Evolutionary conservation across 2,797 vertebrate genomes (phyloP).

Genomic region (Eremophila alpestris): DNA sequence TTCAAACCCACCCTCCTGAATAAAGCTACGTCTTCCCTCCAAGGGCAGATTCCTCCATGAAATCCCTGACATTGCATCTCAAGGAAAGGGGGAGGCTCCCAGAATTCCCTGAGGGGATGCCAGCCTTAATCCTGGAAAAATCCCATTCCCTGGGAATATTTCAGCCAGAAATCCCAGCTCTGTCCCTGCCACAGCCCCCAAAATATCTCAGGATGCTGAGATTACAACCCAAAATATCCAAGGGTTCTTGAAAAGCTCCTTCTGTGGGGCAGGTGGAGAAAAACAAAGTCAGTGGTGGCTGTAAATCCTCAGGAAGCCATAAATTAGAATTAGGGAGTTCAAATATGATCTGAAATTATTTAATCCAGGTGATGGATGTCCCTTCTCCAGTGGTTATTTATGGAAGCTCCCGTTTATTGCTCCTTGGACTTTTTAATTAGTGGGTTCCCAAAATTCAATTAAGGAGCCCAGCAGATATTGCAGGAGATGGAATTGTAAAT

Average conservation of each 20-base stretch:
- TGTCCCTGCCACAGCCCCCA: not conserved
- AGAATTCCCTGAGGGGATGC: not conserved
- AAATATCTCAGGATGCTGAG: fast-evolving
- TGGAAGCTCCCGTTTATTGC: slow-evolving; percentile 72
- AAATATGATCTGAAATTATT: slow-evolving; percentile 74
- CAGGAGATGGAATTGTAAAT: slow-evolving; percentile 73
- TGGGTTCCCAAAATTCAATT: slow-evolving; percentile 78
- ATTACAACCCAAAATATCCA: not conserved
- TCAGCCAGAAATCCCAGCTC: not conserved
- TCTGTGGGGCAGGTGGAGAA: slow-evolving; percentile 1
- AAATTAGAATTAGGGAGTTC: slow-evolving; percentile 74
- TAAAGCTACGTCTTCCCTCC: not conserved
- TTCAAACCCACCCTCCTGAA: not conserved
- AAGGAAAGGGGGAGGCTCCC: no score
- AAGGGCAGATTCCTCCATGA: fast-evolving
- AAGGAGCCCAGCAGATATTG: slow-evolving; percentile 69
- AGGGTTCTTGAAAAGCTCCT: not conserved
- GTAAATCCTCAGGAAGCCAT: slow-evolving; percentile 64
- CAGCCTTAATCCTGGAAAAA: not conserved
- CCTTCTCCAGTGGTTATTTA: slow-evolving; percentile 72
- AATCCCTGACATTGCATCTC: not conserved
- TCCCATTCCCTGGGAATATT: not conserved
- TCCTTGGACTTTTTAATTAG: slow-evolving; percentile 80
- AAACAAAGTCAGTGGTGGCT: slow-evolving; percentile 36
- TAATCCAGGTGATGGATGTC: slow-evolving; percentile 75